Percentiles rank a stretch among this genome's conserved stretches.
phyloP scores from a whole-genome alignment of 1,140 invertebrate species.

The Cydia pomonella region DNA sequence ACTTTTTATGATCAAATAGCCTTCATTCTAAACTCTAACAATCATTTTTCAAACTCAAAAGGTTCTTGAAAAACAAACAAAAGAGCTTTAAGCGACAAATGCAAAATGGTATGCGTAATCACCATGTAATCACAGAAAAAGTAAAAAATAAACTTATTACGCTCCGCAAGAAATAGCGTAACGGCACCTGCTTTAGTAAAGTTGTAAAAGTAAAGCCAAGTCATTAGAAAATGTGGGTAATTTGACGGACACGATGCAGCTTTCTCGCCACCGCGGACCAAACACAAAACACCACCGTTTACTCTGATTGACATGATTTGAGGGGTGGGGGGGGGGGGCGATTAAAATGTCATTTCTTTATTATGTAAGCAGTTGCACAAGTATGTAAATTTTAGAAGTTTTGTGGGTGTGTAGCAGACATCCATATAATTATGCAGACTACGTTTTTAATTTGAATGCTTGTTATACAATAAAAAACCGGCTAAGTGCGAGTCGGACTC shows the following conservation, averaged over 20 bases:
- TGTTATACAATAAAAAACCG: too few species aligned
- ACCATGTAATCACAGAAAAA: not conserved
- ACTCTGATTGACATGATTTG: not conserved
- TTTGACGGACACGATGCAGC: constrained; percentile 5
- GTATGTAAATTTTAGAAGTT: not conserved
- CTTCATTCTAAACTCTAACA: too few species aligned
- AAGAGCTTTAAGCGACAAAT: not conserved
- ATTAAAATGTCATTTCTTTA: not conserved
- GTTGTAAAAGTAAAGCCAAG: constrained; percentile 1
- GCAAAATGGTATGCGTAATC: not conserved
- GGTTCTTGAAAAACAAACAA: not conserved
- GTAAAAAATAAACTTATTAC: not conserved
- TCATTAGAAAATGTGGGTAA: not conserved
- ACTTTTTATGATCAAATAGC: too few species aligned
- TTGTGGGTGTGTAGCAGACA: not conserved
- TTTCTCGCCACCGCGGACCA: constrained; percentile 2
- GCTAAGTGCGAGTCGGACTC: too few species aligned
- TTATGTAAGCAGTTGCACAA: not conserved
- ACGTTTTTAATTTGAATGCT: too few species aligned
- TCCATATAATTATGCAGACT: too few species aligned
- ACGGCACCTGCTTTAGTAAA: not conserved
- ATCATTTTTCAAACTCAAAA: not conserved
- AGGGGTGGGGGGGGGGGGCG: too few species aligned
- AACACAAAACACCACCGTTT: not conserved
- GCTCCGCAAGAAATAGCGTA: not conserved